Evolutionary conservation across 1,140 invertebrate species (phyloP), one percentile per base, ranked within the genome.

Genomic region (Monochamus saltuarius): DNA sequence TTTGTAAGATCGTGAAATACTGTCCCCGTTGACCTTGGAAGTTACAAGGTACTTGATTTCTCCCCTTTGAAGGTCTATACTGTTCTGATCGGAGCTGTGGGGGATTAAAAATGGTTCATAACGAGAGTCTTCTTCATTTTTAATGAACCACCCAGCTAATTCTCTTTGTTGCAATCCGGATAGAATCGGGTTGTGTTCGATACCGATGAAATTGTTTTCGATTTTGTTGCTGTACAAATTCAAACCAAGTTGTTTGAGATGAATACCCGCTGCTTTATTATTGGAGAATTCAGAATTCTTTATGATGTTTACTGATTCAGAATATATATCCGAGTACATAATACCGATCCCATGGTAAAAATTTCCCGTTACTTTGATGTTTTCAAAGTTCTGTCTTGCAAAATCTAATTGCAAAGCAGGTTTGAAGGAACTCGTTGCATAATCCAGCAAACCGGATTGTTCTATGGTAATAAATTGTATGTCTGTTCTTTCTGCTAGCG

Each of bases 341-440:
- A 97, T 83, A 10, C 92, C 93, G 11, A 97, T 75, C 0, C 94
- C 94, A 75, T 95, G 92, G 71, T 93, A 88, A 22, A 89, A 84
- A 75, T 95, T 97, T 65, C 92, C 85, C 0, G 84, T 78, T 1
- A 97, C 80, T 66, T 85, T 84, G 4, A 97, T 84, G 65, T 90
- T 90, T 71, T 94, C 89, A 62, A 98, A 81, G 19, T 91, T 89
- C 73, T 99, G 95, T 53, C 91, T 86, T 51, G 95, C 92, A 77
- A 98, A 97, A 78, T 99, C 97, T 56, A 99, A 91, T 80, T 97
- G 95, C 1, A 99, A 76, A 0, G 96, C 97, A 45, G 92, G 91
- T 73, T 92, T 94, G 66, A 98, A 98, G 2, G 83, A 75, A 76
- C 92, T 90, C 0, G 90, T 95, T 0, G 90, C 86, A 74, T 96